Base-by-base conservation (phyloP, 2,888 invertebrate species). In the Tenodera sinensis region DNA sequence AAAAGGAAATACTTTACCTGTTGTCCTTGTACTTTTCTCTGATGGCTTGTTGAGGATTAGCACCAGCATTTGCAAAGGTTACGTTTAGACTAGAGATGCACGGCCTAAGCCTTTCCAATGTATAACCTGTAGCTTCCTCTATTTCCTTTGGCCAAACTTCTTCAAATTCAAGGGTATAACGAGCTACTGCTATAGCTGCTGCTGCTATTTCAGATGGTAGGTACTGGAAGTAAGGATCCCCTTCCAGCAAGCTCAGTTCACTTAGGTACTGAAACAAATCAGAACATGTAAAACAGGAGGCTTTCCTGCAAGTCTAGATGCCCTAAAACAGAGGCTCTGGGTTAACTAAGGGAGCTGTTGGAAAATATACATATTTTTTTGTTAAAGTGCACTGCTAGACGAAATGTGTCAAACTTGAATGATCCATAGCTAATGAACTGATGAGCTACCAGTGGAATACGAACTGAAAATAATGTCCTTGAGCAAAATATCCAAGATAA, bases 201-300 rank as follows among this genome's bases (percentile, higher is more conserved):
- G 98, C 96, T 4, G 98, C 98, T 90, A 98, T 95, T 85, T 96
- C 93, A 6, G 98, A 98, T 34, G 98, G 98, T 91, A 96, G 93
- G 93, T 95, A 98, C 92, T 96, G 96, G 91, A 98, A 94, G 93
- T 96, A 98, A 0, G 97, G 97, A 92, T 98, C 98, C 4, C 97
- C 97, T 92, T 98, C 98, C 91, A 98, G 93, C 91, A 98, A 94
- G 14, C 98, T 96, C 91, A 98, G 93, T 94, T 98, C 98, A 88
- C 96, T 96, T 90, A 98, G 94, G 93, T 97, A 98, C 96, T 98
- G 93, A 14, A 93, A 93, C 92, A 92, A 91, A 91, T 92, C 20
- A 0, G 28, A n/a, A 12, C 71, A 34, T 30, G 30, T 30, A 30
- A 30, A 3, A n/a, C n/a, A n/a, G n/a, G n/a, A n/a, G n/a, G n/a